Percentiles rank a stretch among this genome's conserved stretches.
These are phyloP conservation scores for Desoria tigrina DNA, from an alignment of 2,888 invertebrate genomes.

Conservation along the genomic window DNA sequence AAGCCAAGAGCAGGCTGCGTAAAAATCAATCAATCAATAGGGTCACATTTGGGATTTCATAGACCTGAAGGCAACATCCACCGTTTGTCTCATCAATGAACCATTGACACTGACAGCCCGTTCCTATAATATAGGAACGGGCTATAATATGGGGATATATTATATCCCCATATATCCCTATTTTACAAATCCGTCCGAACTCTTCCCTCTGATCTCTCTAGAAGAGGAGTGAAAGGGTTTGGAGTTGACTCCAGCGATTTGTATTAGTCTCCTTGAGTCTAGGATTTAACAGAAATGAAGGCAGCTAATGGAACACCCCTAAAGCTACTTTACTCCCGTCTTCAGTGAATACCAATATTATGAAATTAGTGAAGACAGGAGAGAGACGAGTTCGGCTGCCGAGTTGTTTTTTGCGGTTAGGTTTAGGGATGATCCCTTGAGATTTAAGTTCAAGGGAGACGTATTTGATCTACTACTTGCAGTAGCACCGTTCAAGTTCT, in stretches of 20 bases:
- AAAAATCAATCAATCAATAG: conserved; percentile 17
- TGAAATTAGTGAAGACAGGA: neutral
- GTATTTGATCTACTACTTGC: conserved; percentile 13
- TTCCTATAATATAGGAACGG: neutral
- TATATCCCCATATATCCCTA: no score
- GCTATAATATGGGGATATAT: neutral
- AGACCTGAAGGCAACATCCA: conserved; percentile 21
- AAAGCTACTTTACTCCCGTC: conserved; percentile 1
- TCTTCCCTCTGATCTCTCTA: no score
- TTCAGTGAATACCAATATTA: neutral
- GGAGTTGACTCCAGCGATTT: conserved; percentile 14
- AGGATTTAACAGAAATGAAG: neutral
- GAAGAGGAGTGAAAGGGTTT: neutral
- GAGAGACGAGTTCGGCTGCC: neutral
- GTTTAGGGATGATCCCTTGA: conserved; percentile 16
- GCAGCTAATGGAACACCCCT: conserved; percentile 4
- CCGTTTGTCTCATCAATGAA: conserved; percentile 17
- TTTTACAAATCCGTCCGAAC: no score
- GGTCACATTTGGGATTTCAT: conserved; percentile 21
- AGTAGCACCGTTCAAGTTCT: neutral
- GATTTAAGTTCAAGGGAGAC: conserved; percentile 10
- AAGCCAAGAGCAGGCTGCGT: neutral
- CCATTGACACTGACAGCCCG: conserved; percentile 11
- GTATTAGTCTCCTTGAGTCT: conserved; percentile 5
- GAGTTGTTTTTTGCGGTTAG: conserved; percentile 11